Evolutionary conservation across 2,797 vertebrate species (phyloP), one percentile per base, ranked within the genome.

Genomic region (Eutrigla gurnardus): DNA sequence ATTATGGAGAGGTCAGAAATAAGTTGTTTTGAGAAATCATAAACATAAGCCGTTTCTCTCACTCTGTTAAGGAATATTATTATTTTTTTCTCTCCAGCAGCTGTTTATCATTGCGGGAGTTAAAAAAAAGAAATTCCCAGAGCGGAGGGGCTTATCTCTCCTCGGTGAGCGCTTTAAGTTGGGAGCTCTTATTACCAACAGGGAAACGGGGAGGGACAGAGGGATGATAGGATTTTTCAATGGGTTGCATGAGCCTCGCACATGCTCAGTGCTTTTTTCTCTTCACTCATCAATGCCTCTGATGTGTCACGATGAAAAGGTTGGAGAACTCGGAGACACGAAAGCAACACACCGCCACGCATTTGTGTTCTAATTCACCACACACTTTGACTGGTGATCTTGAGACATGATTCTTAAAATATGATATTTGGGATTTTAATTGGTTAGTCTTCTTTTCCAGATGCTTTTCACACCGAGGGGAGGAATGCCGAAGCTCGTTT

Each of bases 1-100:
- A 93, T 94, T 94, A 93, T 78, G 81, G 86, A 90, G 84, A 91
- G 89, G 90, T 90, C 91, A 91, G 84, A 90, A 90, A 91, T 90
- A 81, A 92, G 84, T 89, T 93, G 88, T 89, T 93, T 90, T 70
- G 65, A 82, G 86, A 89, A 89, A 86, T 92, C 85, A 90, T 90
- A 88, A 93, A 92, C 89, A 93, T 86, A 88, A 91, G 83, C 84
- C 81, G 81, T 87, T 89, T 88, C 83, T 82, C 68, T 81, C 79
- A 74, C 70, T 85, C 85, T 46, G 88, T 87, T 70, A 65, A 88
- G 78, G 81, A 90, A 89, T 89, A 66, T 81, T 78, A 15, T 84
- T 86, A 33, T 53, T 53, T 75, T 79, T 78, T 77, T 75, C 55
- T 39, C 47, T 79, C 62, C 69, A 71, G 80, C 87, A 89, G 82